Percentiles rank a stretch among this genome's conserved stretches.
Evolutionary conservation across 2,113 vertebrate species (phyloP).

Genomic region (Muntiacus reevesi): DNA sequence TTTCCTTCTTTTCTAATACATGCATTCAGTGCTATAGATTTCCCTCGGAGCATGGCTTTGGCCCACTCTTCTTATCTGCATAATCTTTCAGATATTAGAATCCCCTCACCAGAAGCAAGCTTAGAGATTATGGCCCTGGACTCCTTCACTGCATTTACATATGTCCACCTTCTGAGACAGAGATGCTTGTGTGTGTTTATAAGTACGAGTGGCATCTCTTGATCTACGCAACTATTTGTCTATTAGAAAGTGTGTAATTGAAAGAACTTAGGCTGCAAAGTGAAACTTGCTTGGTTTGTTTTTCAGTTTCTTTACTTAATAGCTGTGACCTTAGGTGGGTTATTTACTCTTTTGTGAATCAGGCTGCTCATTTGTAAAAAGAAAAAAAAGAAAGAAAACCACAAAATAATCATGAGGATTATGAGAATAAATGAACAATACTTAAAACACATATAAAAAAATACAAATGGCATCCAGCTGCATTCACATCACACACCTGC

Average conservation of each 20-base stretch:
- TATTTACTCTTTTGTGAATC: not conserved
- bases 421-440: not conserved
- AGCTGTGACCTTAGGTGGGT: not conserved
- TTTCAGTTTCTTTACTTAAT: not conserved
- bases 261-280: not conserved
- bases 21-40: not conserved
- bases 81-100: not conserved
- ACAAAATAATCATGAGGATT: not conserved
- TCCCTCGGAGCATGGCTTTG: not conserved
- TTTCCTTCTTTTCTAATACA: not conserved
- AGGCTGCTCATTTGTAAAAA: not conserved
- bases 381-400: not conserved
- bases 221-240: not conserved
- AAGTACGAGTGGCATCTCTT: not conserved
- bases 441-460: not conserved
- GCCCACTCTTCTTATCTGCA: not conserved
- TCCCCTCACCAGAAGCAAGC: not conserved
- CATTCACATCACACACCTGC: not conserved
- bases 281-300: not conserved
- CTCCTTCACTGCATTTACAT: not conserved
- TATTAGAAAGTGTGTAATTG: not conserved
- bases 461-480: not conserved
- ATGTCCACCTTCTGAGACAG: not conserved
- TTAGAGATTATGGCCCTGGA: not conserved
- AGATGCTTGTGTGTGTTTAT: not conserved